A percentile compares a stretch with the other conserved stretches of the same genome.
phyloP scores from a whole-genome alignment of 2,888 invertebrate genomes.

The Esperia sulphurella region DNA sequence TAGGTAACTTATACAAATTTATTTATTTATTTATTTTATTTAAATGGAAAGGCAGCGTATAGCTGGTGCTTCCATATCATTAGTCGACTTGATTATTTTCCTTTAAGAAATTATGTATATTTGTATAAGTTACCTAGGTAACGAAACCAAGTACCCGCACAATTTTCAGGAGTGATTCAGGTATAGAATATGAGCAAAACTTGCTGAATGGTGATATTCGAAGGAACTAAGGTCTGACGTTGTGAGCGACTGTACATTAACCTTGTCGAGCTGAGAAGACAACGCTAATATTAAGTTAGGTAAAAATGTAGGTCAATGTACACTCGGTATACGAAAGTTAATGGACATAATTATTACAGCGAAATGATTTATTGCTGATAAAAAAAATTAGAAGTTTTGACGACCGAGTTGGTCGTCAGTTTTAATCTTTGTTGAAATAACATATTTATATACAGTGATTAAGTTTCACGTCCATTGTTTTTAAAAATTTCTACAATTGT shows the following conservation, averaged over 20 bases:
- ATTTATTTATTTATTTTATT: no score
- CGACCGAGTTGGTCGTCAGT: background rate
- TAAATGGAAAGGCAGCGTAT: no score
- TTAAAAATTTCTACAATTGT: constrained; percentile 15
- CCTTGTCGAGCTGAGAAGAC: constrained; percentile 42
- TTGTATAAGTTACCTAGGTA: no score
- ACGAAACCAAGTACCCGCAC: no score
- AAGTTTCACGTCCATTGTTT: background rate
- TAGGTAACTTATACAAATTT: no score
- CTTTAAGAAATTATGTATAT: no score
- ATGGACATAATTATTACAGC: constrained; percentile 18
- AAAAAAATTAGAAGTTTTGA: background rate
- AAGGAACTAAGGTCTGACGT: no score
- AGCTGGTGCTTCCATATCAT: no score
- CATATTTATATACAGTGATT: background rate
- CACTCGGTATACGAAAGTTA: constrained; percentile 37
- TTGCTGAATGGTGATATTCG: background rate
- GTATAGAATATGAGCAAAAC: no score
- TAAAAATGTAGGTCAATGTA: constrained; percentile 47
- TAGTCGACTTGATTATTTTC: no score
- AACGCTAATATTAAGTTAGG: constrained; percentile 29
- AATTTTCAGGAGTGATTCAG: no score
- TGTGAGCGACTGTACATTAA: constrained; percentile 25
- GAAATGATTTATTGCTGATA: constrained; percentile 21
- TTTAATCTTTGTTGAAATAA: background rate